Evolutionary conservation across 1,140 invertebrate species (phyloP), one percentile per base, ranked within the genome.

Genomic region (Macrobrachium nipponense): DNA sequence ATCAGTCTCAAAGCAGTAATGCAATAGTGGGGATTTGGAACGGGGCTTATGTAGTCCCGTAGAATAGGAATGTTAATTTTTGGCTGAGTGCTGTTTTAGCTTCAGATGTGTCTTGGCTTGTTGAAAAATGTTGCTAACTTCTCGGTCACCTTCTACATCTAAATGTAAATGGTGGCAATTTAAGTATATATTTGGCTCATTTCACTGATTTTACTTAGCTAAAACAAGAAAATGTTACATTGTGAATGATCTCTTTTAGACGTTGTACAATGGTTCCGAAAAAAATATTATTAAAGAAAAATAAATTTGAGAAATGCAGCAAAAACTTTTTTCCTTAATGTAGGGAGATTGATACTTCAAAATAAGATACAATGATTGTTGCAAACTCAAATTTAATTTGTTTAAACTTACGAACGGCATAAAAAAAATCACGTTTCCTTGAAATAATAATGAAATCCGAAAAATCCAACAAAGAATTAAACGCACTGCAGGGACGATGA

Each of bases 31-130:
- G n/a, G n/a, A n/a, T n/a, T n/a, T n/a, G n/a, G n/a, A n/a, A n/a
- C n/a, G 73, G 73, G 44, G 73, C 15, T 44, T 14, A 76, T 76
- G 23, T 76, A 76, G 11, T 76, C 44, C 36, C 73, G 73, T 76
- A 10, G 73, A 20, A 8, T 76, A 44, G 8, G 23, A 76, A 76
- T 76, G 73, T 76, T 76, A 76, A 76, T 76, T 76, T 76, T 76
- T 43, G 73, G 73, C 23, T 10, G 20, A 20, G 15, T 10, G 14
- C 51, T 76, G 14, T 51, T 44, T n/a, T n/a, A n/a, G n/a, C n/a
- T n/a, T n/a, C n/a, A n/a, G n/a, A n/a, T n/a, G n/a, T n/a, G n/a
- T n/a, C 23, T 76, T 11, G 23, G 12, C 51, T 43, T 12, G 15
- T 20, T 44, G 51, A 76, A 11, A 76, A 10, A 27, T 27, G 14